These are phyloP conservation scores for Conus canariensis DNA, from an alignment of 2,888 invertebrate species.

Conservation along the genomic window DNA sequence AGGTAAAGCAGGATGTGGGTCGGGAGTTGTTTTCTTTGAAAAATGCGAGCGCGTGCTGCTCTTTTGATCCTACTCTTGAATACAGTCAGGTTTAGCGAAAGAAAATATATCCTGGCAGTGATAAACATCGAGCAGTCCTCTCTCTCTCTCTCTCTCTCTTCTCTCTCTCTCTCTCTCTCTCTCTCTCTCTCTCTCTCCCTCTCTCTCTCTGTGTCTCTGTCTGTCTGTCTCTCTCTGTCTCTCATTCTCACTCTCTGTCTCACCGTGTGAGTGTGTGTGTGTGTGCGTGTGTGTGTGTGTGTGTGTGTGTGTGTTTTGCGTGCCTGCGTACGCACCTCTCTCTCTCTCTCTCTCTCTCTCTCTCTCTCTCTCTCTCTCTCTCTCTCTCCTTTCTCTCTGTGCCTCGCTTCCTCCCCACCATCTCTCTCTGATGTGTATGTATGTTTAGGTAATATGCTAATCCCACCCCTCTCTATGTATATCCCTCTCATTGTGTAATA, in stretches of 20 bases:
- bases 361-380: background rate
- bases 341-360: background rate
- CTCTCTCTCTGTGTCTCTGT: background rate
- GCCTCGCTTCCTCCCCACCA: background rate
- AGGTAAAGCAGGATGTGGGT: no score
- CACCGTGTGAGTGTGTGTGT: background rate
- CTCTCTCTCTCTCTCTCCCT: background rate
- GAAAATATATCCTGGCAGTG: background rate
- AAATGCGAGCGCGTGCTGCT: background rate
- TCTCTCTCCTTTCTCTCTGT: constrained; percentile 6
- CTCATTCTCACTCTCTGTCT: background rate
- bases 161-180: background rate
- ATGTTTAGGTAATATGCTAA: no score
- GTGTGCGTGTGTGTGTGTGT: no score
- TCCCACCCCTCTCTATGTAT: no score
- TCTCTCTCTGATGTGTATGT: background rate
- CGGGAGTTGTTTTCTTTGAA: no score
- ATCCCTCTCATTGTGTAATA: no score
- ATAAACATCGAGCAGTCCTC: background rate
- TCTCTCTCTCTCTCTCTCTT: background rate
- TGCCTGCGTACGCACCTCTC: background rate
- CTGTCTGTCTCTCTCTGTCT: background rate
- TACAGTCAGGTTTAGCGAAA: background rate
- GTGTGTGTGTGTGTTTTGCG: no score
- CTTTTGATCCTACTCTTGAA: background rate